phyloP scores from a whole-genome alignment of 2,888 invertebrate genomes.

The Nemotelus nigrinus region DNA sequence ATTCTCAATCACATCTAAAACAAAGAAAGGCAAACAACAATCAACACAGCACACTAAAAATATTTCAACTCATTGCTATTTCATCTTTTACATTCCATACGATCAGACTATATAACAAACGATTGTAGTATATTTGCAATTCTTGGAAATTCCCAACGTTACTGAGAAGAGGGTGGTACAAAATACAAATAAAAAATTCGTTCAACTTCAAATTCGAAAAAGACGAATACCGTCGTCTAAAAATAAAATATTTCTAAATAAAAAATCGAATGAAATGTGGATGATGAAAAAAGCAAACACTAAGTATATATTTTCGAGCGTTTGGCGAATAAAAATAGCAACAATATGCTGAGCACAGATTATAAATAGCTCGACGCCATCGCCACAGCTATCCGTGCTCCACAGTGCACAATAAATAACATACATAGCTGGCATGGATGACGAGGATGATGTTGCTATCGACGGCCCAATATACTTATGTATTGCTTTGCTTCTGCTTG shows the following conservation, averaged over 20 bases:
- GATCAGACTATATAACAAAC: no score
- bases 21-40: no score
- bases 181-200: slow-evolving; percentile 22
- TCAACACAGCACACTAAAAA: no score
- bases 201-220: slow-evolving; percentile 15
- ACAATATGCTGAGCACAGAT: slow-evolving; percentile 14
- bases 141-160: not conserved
- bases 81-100: no score
- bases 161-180: not conserved
- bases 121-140: not conserved
- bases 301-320: not conserved
- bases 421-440: no score
- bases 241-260: slow-evolving; percentile 34
- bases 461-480: no score
- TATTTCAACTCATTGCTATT: no score
- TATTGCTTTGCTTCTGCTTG: no score
- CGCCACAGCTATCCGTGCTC: not conserved
- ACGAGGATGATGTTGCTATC: no score
- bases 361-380: slow-evolving; percentile 36
- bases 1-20: no score
- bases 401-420: no score
- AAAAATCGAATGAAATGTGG: slow-evolving; percentile 24
- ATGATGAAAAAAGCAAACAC: slow-evolving; percentile 26
- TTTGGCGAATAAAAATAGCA: slow-evolving; percentile 29
- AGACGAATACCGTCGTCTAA: slow-evolving; percentile 28